Base-by-base conservation (phyloP, 2,888 invertebrate species). In the Aphidius colemani region DNA sequence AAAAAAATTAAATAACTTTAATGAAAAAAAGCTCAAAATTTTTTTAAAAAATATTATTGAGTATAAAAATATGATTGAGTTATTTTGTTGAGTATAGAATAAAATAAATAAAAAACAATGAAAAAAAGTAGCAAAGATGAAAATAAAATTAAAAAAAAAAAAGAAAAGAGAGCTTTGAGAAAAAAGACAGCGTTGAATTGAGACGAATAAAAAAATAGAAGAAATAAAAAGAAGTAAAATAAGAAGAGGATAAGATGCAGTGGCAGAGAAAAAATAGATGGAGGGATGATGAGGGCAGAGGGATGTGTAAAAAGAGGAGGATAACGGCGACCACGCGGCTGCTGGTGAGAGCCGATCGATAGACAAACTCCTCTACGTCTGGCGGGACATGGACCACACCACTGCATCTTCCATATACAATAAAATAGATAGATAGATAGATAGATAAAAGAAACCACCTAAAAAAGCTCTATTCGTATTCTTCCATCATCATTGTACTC, bases 311-410 rank as follows among this genome's bases (percentile, higher is more conserved):
- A 64, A 69, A 68, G 70, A 67, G 68, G 63, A 63, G 69, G 67
- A 68, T 74, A 71, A 70, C 71, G 76, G 74, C 71, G 75, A 76
- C 71, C 74, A 75, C 74, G 75, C 74, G 75, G 74, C 73, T 73
- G 71, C 71, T 71, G 69, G 67, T 69, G 63, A 69, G 61, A 60
- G 71, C 68, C 77, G 79, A 80, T 81, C 80, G 81, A 81, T 80
- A 79, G 78, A 78, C 78, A 78, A 80, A 80, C 80, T 79, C 75
- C 76, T 75, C 76, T 77, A 71, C 70, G 77, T 75, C 77, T 77
- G 75, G 72, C 74, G 75, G 72, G 71, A 75, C 73, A 69, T 71
- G 74, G 68, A 69, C 69, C 60, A 74, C 74, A 74, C 70, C 71
- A 71, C 72, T 72, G 73, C 66, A 65, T 53, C 63, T 63, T 72